These are phyloP conservation scores for Drosophila ogumai DNA, from an alignment of 1,140 invertebrate species.

Conservation along the genomic window DNA sequence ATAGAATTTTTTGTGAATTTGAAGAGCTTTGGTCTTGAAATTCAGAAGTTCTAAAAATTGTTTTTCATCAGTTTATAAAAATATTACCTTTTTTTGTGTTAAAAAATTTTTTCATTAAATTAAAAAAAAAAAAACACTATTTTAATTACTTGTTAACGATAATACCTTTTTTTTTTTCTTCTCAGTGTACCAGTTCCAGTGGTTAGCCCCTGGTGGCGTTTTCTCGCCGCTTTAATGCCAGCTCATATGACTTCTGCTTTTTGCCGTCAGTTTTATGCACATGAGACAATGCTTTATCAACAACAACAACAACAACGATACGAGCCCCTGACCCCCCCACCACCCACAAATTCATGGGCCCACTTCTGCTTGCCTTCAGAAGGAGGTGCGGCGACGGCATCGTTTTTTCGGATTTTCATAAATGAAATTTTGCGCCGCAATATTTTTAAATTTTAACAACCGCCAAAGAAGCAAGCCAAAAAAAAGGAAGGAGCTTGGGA, in stretches of 20 bases:
- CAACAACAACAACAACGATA: constrained; percentile 6
- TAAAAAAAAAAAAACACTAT: too few relatives aligned
- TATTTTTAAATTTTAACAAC: constrained; percentile 71
- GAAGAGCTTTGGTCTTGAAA: neutral
- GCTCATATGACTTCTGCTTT: constrained; percentile 62
- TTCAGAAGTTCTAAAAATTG: too few relatives aligned
- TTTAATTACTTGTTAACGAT: neutral
- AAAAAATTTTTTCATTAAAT: too few relatives aligned
- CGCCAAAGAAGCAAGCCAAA: constrained; percentile 9
- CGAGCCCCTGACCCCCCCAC: neutral
- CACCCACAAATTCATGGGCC: neutral
- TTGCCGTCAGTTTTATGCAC: constrained; percentile 61
- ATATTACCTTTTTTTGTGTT: neutral
- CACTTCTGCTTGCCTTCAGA: constrained; percentile 1
- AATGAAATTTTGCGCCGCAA: constrained; percentile 75
- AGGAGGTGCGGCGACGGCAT: constrained; percentile 5
- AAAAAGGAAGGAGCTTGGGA: neutral
- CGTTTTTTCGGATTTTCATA: constrained; percentile 57
- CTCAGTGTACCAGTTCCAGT: constrained; percentile 12
- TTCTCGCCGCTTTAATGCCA: constrained; percentile 48
- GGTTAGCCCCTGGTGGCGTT: constrained; percentile 19
- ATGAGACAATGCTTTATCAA: constrained; percentile 78
- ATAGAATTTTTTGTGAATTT: neutral
- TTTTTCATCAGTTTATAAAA: too few relatives aligned
- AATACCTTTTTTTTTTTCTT: neutral